Percentiles rank a stretch among this genome's conserved stretches.
phyloP scores from a whole-genome alignment of 2,113 vertebrate genomes.

The Pogonocichla stellata region DNA sequence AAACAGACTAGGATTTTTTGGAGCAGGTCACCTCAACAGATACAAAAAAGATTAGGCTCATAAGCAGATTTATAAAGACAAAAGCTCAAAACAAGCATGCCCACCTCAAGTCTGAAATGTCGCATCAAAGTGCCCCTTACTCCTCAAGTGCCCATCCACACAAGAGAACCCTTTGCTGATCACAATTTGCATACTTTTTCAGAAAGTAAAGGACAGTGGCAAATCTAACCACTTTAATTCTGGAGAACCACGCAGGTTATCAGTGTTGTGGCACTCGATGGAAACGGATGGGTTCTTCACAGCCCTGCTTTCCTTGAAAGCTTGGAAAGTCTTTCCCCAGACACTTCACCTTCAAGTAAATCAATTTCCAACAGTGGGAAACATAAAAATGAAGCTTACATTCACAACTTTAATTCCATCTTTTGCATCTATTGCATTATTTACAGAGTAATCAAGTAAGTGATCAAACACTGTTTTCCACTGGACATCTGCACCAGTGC shows the following conservation, averaged over 20 bases:
- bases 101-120: background rate
- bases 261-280: background rate
- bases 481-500: background rate
- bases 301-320: background rate
- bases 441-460: background rate
- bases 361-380: background rate
- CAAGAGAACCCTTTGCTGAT: background rate
- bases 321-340: background rate
- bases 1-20: background rate
- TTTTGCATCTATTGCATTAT: background rate
- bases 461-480: background rate
- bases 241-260: background rate
- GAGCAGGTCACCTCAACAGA: background rate
- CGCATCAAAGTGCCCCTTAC: background rate
- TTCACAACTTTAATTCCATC: background rate
- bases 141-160: background rate
- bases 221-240: background rate
- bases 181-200: background rate
- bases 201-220: background rate
- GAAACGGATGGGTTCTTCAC: background rate
- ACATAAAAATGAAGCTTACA: background rate
- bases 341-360: background rate
- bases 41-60: background rate
- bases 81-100: background rate
- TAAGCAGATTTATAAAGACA: background rate